phyloP scores from a whole-genome alignment of 53 echinoderm and acorn worm species.

The Echinometra lucunter region DNA sequence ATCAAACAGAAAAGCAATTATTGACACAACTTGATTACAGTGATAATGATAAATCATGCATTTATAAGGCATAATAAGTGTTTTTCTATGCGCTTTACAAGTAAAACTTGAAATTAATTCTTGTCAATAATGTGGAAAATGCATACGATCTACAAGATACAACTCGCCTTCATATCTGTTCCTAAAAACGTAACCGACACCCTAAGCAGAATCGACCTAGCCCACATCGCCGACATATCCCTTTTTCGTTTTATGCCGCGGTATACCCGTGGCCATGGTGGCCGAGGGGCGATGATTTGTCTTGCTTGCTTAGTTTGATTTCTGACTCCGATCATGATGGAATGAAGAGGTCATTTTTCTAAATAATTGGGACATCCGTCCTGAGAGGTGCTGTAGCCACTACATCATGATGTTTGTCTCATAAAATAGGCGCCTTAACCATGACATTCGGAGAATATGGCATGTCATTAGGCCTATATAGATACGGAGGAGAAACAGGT shows the following conservation, averaged over 20 bases:
- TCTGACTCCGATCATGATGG: neutral
- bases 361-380: slow-evolving; percentile 58
- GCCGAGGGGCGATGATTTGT: slow-evolving; percentile 8
- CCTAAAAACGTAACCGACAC: neutral
- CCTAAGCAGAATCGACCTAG: neutral
- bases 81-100: too few species aligned
- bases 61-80: too few species aligned
- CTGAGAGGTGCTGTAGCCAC: neutral
- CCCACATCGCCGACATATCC: neutral
- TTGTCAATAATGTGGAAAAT: neutral
- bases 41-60: too few species aligned
- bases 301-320: neutral
- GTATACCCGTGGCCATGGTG: neutral
- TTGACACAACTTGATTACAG: too few species aligned
- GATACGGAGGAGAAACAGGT: neutral
- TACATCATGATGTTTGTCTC: slow-evolving; percentile 56
- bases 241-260: neutral
- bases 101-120: neutral
- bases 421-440: slow-evolving; percentile 51
- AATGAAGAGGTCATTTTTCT: slow-evolving; percentile 60
- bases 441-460: neutral
- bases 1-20: too few species aligned
- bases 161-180: neutral
- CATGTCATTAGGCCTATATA: neutral
- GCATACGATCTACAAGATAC: neutral